phyloP scores from a whole-genome alignment of 1,140 invertebrate genomes.

The Wiebesia pumilae region DNA sequence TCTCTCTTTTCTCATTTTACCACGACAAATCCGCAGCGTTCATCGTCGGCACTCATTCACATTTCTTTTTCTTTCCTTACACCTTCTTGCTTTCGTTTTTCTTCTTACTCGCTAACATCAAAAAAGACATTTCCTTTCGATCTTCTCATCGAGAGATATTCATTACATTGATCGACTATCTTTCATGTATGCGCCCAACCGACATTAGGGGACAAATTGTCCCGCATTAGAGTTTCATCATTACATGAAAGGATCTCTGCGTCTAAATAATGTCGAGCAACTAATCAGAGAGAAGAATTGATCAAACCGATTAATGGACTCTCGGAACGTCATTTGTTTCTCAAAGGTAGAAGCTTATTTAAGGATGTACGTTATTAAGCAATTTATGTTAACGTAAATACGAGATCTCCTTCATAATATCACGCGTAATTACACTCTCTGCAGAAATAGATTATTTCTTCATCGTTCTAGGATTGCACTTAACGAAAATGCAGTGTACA shows the following conservation, averaged over 20 bases:
- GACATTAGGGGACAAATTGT: conserved; percentile 2
- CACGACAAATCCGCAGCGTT: conserved; percentile 33
- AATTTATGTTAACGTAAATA: no score
- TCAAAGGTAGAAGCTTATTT: no score
- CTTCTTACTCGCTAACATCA: conserved; percentile 2
- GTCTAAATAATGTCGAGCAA: not conserved
- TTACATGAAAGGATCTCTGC: not conserved
- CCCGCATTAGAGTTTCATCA: not conserved
- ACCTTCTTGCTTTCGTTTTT: conserved; percentile 18
- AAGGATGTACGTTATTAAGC: no score
- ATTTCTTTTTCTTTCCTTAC: conserved; percentile 25
- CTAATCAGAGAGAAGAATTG: not conserved
- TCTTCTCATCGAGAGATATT: conserved; percentile 31
- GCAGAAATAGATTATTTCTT: no score
- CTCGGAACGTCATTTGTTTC: no score
- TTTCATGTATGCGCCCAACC: not conserved
- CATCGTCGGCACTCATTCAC: not conserved
- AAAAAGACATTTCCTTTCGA: conserved; percentile 24
- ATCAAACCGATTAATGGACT: not conserved
- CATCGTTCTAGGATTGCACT: no score
- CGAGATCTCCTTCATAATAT: no score
- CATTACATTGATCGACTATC: conserved; percentile 34
- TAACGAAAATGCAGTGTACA: no score
- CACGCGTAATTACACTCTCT: no score
- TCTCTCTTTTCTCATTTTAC: conserved; percentile 22